Evolutionary conservation across 2,888 invertebrate species (phyloP), one percentile per base, ranked within the genome.

Genomic region (Geotrupes spiniger): DNA sequence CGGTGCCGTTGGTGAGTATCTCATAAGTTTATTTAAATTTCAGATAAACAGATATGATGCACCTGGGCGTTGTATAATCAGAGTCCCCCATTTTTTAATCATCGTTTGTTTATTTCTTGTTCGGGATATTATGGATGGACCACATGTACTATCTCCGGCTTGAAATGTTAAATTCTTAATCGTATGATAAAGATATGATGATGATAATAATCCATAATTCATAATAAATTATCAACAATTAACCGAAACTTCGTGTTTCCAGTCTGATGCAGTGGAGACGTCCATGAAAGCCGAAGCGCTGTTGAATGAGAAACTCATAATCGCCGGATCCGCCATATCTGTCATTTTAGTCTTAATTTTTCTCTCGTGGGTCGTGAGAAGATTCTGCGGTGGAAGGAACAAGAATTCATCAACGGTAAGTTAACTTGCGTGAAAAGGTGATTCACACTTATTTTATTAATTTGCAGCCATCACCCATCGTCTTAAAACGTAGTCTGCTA

Each of bases 381-480:
- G 40, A 29, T 42, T 39, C 25, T 59, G 57, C 36, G 43, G 42
- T 28, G 27, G 40, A 3, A 42, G 49, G 14, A 51, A 39, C 16
- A 58, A 57, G 40, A 54, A 43, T 39, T 53, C 59, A 1, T 47
- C 49, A 6, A 51, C 58, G 42, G 58, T 57, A 49, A 51, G 55
- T 46, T 10, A 11, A 17, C n/a, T n/a, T n/a, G n/a, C n/a, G 4
- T 17, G 12, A 11, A 11, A 29, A 29, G 3, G 10, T 29, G 8
- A 29, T 29, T 29, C 15, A 12, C 38, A 12, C 9, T 38, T 4
- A 17, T 10, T 14, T 21, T 2, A 36, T 40, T 10, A 49, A 42
- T 54, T 70, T 71, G 59, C 77, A 86, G 80, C 80, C 81, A 47
- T 74, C 77, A 1, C 80, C 80, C 21, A 72, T 79, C 61, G 77